phyloP scores from a whole-genome alignment of 2,797 vertebrate species.

The Acomys russatus region DNA sequence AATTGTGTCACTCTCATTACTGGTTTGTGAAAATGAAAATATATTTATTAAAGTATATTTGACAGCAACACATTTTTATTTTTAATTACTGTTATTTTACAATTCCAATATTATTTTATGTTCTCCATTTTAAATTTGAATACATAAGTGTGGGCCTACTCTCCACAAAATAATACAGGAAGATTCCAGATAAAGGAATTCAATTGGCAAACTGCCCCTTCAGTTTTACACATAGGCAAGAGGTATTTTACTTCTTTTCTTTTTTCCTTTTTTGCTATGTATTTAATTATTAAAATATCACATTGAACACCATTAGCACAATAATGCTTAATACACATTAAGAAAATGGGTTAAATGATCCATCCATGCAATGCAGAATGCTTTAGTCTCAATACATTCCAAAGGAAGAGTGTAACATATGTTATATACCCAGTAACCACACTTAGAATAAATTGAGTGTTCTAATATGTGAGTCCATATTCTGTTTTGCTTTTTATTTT shows the following conservation, averaged over 20 bases:
- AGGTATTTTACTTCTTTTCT: too few species aligned
- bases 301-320: not conserved
- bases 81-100: not conserved
- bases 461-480: constrained; percentile 51
- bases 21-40: not conserved
- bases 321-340: not conserved
- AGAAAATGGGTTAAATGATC: not conserved
- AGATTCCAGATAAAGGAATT: not conserved
- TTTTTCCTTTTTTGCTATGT: too few species aligned
- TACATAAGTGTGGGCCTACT: not conserved
- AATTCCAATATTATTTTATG: not conserved
- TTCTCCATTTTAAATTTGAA: not conserved
- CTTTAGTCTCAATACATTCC: not conserved
- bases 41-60: not conserved
- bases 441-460: constrained; percentile 54
- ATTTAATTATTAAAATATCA: not conserved
- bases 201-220: not conserved
- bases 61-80: not conserved
- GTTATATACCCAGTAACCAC: not conserved
- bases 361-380: not conserved
- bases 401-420: not conserved
- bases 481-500: too few species aligned
- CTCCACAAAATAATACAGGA: not conserved
- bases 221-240: not conserved
- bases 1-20: not conserved